Evolutionary conservation across 2,113 vertebrate species (phyloP), one percentile per base, ranked within the genome.

Genomic region (Mixornis gularis): DNA sequence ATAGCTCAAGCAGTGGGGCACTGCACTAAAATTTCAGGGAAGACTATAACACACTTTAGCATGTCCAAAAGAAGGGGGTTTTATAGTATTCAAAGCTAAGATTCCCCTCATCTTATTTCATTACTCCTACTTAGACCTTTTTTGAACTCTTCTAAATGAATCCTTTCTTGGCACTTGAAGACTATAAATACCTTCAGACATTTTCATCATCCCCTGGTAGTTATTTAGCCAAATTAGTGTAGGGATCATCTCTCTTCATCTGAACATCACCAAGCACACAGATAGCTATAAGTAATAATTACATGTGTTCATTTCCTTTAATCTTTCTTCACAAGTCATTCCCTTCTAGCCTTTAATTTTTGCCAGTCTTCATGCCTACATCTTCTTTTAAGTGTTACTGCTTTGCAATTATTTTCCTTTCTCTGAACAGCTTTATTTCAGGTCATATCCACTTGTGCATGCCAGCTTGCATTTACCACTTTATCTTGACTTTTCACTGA

Each of bases 251-350:
- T 92, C 89, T 85, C 91, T 94, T 85, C 44, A 76, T 93, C 86
- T 79, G 58, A 95, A 84, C 46, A 78, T 69, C 74, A 84, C 65
- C 78, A 69, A 89, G 92, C 77, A 91, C 60, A 92, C 20, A 72
- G 92, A 83, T 73, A 93, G 79, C 85, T 85, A 41, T 86, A 93
- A 88, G 89, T 94, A 95, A 95, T 89, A 93, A 95, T 92, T 94
- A 95, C 78, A 55, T 20, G 8, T 87, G 81, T 92, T 79, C 92
- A 85, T 85, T 94, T 95, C 84, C 92, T 94, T 95, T 96, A 91
- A 95, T 96, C 89, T 95, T 94, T 95, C 84, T 84, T 92, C 95
- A 90, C 48, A 88, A 95, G 92, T 81, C 60, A 94, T 80, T 93
- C 79, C 77, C 90, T 80, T 87, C 73, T 70, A 95, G 80, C 63